Percentiles rank a stretch among this genome's conserved stretches.
phyloP scores from a whole-genome alignment of 2,888 invertebrate genomes.

The Apamea monoglypha region DNA sequence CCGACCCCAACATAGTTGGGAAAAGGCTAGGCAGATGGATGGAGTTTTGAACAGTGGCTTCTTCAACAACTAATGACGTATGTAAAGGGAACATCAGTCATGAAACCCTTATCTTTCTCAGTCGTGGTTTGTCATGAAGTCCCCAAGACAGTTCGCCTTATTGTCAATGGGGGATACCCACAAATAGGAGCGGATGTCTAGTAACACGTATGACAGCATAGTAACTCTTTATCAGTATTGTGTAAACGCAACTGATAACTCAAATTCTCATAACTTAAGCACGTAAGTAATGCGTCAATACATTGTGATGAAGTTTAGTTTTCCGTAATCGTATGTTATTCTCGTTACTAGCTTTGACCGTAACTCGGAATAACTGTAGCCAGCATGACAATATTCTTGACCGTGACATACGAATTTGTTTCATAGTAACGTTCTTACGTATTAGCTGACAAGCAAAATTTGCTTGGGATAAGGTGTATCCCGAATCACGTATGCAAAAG shows the following conservation, averaged over 20 bases:
- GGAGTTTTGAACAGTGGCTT: neutral
- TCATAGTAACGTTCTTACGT: conserved; percentile 33
- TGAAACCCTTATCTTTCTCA: neutral
- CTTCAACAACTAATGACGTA: neutral
- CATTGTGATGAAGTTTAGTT: conserved; percentile 26
- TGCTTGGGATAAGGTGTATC: conserved; percentile 6
- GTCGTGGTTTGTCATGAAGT: neutral
- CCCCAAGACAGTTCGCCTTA: neutral
- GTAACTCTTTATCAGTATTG: conserved; percentile 19
- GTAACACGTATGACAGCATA: conserved; percentile 15
- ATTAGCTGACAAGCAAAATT: conserved; percentile 28
- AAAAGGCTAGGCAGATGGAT: too few species aligned
- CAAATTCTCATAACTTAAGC: conserved; percentile 38
- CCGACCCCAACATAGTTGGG: too few species aligned
- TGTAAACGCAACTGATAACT: conserved; percentile 22
- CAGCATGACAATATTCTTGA: conserved; percentile 28
- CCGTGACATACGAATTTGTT: conserved; percentile 22
- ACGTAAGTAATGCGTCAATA: conserved; percentile 45
- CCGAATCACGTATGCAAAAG: conserved; percentile 16
- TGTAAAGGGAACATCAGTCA: neutral
- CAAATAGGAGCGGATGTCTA: conserved; percentile 23
- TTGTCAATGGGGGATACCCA: conserved; percentile 27
- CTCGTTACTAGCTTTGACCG: conserved; percentile 32
- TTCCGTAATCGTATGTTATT: conserved; percentile 43
- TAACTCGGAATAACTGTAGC: conserved; percentile 30